Conservation (phyloP, 1,140 invertebrate species). For the Nebria ingens region DNA sequence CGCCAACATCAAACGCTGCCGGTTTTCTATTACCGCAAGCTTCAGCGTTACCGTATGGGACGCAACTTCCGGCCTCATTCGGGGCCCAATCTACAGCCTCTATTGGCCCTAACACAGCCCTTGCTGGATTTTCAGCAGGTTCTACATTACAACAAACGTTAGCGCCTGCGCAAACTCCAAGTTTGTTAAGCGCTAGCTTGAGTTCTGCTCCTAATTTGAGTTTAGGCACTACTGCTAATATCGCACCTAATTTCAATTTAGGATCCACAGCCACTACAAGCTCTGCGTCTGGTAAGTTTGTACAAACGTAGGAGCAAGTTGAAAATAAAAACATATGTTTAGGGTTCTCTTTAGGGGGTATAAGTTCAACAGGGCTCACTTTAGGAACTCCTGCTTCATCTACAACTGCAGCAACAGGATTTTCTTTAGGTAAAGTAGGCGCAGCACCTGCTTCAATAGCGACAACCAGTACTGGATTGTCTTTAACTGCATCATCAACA, state of each 20-base stretch:
- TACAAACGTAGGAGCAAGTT: slow-evolving; percentile 1
- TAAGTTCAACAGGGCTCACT: slow-evolving; percentile 15
- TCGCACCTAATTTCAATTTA: slow-evolving; percentile 24
- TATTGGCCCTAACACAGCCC: background rate
- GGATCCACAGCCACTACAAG: slow-evolving; percentile 21
- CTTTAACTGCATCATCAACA: slow-evolving; percentile 13
- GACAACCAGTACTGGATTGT: slow-evolving; percentile 7
- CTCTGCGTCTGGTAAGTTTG: slow-evolving; percentile 11
- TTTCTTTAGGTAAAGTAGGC: slow-evolving; percentile 16
- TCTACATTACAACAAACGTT: background rate
- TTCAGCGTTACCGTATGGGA: background rate
- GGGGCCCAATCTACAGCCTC: background rate
- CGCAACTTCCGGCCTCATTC: background rate
- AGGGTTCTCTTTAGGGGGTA: slow-evolving; percentile 7
- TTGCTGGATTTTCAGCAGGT: background rate
- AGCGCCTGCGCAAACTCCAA: background rate
- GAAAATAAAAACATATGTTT: slow-evolving; percentile 3
- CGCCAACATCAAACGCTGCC: background rate
- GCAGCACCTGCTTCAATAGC: slow-evolving; percentile 13
- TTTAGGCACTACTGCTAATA: slow-evolving; percentile 28
- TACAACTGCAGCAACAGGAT: slow-evolving; percentile 20
- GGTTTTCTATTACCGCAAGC: background rate
- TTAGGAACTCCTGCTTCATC: slow-evolving; percentile 11
- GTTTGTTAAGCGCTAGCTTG: slow-evolving; percentile 13
- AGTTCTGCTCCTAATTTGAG: slow-evolving; percentile 22